Base-by-base conservation (phyloP, 2,888 invertebrate species). In the Drosophila picticornis region DNA sequence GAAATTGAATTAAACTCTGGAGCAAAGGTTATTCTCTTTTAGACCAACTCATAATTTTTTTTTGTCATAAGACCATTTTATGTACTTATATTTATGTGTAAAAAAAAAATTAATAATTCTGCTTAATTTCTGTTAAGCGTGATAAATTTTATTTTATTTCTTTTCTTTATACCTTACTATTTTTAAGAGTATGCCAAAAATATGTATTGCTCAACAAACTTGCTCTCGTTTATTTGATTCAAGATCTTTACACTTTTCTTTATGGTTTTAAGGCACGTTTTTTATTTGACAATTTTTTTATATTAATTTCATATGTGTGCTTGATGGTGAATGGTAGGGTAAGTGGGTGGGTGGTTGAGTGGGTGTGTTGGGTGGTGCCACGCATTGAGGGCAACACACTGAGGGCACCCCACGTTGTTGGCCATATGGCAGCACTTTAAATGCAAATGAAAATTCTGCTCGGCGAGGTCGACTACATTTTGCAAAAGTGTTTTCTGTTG, bases 391-490 rank as follows among this genome's bases (percentile, higher is more conserved):
- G 81, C 81, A 77, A 46, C 46, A 46, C 4, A 46, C 46, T 58
- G 50, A 59, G 27, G 77, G 79, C 79, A 81, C 66, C 68, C 53
- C 80, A 75, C 64, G 59, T 70, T 84, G 84, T 73, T 76, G 80
- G 84, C 90, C 85, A 85, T 84, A 89, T 85, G 85, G 88, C 90
- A 82, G 80, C 88, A 85, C 85, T 85, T 85, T 90, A 85, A 85
- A 89, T 85, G 85, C 85, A 85, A 85, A 85, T 85, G 90, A 90
- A 90, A 85, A 85, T 83, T 77, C 72, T 87, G 75, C 81, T 72
- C 79, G 85, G 82, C 90, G 90, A 87, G 88, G 90, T 88, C 90
- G 75, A 83, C 65, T 75, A 80, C 85, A 77, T 89, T 82, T 89
- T 67, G 74, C 84, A 77, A 84, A 25, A 84, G 82, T 84, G 82